Evolutionary conservation across 2,797 vertebrate genomes (phyloP).

Genomic region (Parotocinclus haroldoi): DNA sequence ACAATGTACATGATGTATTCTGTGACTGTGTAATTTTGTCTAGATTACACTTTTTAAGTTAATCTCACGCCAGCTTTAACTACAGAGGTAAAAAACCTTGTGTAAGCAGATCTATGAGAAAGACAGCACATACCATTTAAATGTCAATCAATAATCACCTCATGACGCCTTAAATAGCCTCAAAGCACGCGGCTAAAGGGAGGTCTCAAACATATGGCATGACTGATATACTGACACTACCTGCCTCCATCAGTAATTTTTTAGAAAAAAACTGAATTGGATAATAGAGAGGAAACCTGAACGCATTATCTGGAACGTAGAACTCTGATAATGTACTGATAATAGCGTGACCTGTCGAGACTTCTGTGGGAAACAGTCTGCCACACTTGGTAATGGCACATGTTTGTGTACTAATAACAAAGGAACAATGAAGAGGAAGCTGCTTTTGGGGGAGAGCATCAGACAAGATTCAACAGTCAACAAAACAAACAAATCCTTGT

Average conservation of each 20-base stretch:
- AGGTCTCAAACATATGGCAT: constrained; percentile 36
- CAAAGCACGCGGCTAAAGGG: constrained; percentile 37
- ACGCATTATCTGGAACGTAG: not conserved
- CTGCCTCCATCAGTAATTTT: constrained; percentile 42
- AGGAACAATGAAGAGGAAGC: constrained; percentile 20
- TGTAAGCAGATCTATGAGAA: constrained; percentile 22
- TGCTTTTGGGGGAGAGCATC: not conserved
- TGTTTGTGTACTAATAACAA: constrained; percentile 23
- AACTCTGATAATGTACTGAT: constrained; percentile 38
- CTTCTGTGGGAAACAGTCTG: constrained; percentile 33
- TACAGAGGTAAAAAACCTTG: constrained; percentile 1
- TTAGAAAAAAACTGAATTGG: constrained; percentile 42
- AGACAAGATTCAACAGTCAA: not conserved
- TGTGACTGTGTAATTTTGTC: not conserved
- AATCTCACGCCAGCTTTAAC: not conserved
- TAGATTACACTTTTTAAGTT: constrained; percentile 15
- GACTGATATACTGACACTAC: constrained; percentile 46
- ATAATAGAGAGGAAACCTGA: constrained; percentile 19
- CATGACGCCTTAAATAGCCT: constrained; percentile 37
- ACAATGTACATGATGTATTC: too few species aligned
- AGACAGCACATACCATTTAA: constrained; percentile 37
- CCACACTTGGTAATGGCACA: constrained; percentile 2
- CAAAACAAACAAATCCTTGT: not conserved
- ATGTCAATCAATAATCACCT: constrained; percentile 47
- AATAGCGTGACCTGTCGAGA: constrained; percentile 34